phyloP scores from a whole-genome alignment of 2,113 vertebrate genomes.

The Petaurus breviceps region DNA sequence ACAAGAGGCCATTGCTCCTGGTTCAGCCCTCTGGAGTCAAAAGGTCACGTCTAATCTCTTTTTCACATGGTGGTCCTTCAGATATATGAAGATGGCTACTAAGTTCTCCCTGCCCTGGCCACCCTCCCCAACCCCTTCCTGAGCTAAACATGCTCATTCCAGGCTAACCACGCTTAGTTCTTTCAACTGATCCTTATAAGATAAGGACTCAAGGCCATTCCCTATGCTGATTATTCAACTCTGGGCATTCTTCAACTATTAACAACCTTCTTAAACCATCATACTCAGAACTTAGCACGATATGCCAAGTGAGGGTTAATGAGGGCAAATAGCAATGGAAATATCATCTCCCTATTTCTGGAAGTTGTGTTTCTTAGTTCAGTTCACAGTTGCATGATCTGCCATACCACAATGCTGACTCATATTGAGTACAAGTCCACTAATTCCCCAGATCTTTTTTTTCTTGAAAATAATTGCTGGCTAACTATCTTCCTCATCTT shows the following conservation, averaged over 20 bases:
- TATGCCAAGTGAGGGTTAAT: not conserved
- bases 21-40: not conserved
- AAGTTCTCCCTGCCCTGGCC: no score
- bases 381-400: not conserved
- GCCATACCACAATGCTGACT: not conserved
- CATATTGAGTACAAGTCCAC: not conserved
- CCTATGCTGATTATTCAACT: not conserved
- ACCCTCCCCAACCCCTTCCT: no score
- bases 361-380: not conserved
- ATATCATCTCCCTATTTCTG: not conserved
- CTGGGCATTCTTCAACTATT: not conserved
- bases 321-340: not conserved
- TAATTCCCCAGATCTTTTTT: not conserved
- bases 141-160: not conserved
- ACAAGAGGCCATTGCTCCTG: not conserved
- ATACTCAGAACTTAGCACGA: not conserved
- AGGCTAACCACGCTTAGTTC: not conserved
- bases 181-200: not conserved
- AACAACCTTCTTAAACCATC: not conserved
- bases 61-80: not conserved
- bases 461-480: not conserved
- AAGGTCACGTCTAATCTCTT: not conserved
- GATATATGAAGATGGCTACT: not conserved
- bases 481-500: not conserved
- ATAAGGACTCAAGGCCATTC: not conserved